Conservation (phyloP, 2,888 invertebrate species). For the Neoaliturus tenellus region DNA sequence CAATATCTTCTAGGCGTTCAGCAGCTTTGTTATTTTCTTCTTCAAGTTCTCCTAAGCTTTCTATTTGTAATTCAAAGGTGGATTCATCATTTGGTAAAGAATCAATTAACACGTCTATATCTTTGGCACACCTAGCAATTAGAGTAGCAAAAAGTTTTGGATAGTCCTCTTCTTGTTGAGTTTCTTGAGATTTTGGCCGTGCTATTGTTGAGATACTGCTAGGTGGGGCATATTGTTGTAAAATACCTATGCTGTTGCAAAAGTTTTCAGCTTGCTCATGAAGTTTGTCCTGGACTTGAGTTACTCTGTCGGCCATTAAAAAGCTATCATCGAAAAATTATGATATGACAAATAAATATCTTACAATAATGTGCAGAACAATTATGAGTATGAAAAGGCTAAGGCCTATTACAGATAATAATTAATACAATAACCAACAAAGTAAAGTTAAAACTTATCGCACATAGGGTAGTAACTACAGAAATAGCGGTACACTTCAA, state of each 20-base stretch:
- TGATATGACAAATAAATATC: background rate
- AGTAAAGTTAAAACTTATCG: background rate
- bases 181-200: conserved; percentile 1
- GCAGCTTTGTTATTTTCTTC: conserved; percentile 41
- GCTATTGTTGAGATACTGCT: conserved; percentile 20
- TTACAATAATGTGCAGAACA: background rate
- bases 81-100: conserved; percentile 29
- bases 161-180: conserved; percentile 34
- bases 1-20: conserved; percentile 26
- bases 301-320: conserved; percentile 37
- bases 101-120: conserved; percentile 38
- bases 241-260: conserved; percentile 39
- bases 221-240: conserved; percentile 37
- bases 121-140: conserved; percentile 44
- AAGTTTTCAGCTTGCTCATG: conserved; percentile 44
- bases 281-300: conserved; percentile 29
- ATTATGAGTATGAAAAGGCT: too few relatives aligned
- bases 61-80: conserved; percentile 22
- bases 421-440: background rate
- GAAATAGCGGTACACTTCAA: background rate
- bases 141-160: conserved; percentile 31
- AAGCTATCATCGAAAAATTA: background rate
- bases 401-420: too few relatives aligned
- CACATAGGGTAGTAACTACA: too few relatives aligned
- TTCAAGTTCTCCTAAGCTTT: conserved; percentile 40